Base-by-base conservation (phyloP, 2,113 vertebrate genomes). In the Eonycteris spelaea region DNA sequence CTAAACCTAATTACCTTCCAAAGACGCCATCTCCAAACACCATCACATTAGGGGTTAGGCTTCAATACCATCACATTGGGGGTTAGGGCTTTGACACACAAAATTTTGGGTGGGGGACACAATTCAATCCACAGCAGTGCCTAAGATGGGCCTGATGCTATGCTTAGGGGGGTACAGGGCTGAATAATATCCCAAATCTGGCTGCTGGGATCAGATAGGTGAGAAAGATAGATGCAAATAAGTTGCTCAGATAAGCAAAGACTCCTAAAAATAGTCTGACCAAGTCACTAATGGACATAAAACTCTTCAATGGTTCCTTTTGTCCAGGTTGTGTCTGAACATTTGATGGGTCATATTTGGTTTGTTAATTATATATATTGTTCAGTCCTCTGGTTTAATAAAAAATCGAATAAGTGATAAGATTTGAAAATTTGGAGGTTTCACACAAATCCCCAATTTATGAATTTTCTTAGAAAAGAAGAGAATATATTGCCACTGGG, bases 191-290 rank as follows among this genome's bases (percentile, higher is more conserved):
- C 21, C 30, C 51, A 68, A 83, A 77, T 84, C 61, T 63, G 35
- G 35, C 40, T 77, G 61, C 24, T 43, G 91, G 43, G 33, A 55
- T 88, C 75, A 63, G 38, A 70, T 24, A 87, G 82, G 61, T 83
- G 30, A 83, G 33, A 26, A 26, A 77, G n/a, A 70, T 18, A 71
- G 59, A 86, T 70, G 51, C 68, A 91, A 90, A 88, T 77, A 83
- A 88, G 91, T 94, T 83, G 68, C 53, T 87, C 68, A 38, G n/a
- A 53, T 94, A 53, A 45, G 61, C 40, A 75, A 79, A 86, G 59
- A 70, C n/a, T 87, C 48, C 83, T 26, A 22, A 70, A 61, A 77
- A 84, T 59, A 83, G 15, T 61, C 70, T 59, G 61, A 55, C 51
- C 35, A 63, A 70, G 22, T 84, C 30, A 35, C 77, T 59, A 30